Base-by-base conservation (phyloP, 1,140 invertebrate species). In the Pachypsylla venusta region DNA sequence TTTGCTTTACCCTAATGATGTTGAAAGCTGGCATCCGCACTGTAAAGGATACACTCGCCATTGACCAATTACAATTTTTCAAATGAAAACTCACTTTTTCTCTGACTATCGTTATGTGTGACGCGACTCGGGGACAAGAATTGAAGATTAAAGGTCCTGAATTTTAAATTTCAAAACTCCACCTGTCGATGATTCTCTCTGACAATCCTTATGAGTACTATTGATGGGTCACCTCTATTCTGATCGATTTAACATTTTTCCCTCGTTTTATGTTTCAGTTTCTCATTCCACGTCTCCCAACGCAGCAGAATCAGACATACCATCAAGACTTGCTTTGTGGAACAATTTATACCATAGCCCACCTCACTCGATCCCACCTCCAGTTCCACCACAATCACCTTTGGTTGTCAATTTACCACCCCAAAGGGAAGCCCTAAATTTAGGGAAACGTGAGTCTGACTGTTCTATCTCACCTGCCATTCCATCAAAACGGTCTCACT, bases 321-420 rank as follows among this genome's bases (percentile, higher is more conserved):
- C 42, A n/a, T 48, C 42, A n/a, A n/a, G 42, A 7, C 42, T 48
- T 7, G 42, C 42, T 22, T 22, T 48, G n/a, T 48, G 42, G 42
- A 48, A 48, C 42, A 48, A 48, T 19, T 22, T 48, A n/a, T 48
- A 48, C 42, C 42, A 48, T 22, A 48, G 42, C n/a, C 42, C 42
- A 3, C 42, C 42, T 22, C 42, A 5, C 7, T 3, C 5, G n/a
- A 22, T 22, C 42, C 42, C 42, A 19, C 42, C 42, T 22, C 10
- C 30, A 10, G 7, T 22, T 48, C 42, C 22, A 19, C 42, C 42
- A n/a, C 42, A n/a, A n/a, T 22, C 16, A 22, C 22, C 42, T 5
- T 22, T 22, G n/a, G n/a, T 48, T 4, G 42, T 48, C 42, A 35
- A 10, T 16, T 19, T 48, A 5, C 42, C 42, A 5, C 42, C 42